Percentiles rank a stretch among this genome's conserved stretches.
phyloP scores from a whole-genome alignment of 2,797 vertebrate genomes.

The Sardinella longiceps region DNA sequence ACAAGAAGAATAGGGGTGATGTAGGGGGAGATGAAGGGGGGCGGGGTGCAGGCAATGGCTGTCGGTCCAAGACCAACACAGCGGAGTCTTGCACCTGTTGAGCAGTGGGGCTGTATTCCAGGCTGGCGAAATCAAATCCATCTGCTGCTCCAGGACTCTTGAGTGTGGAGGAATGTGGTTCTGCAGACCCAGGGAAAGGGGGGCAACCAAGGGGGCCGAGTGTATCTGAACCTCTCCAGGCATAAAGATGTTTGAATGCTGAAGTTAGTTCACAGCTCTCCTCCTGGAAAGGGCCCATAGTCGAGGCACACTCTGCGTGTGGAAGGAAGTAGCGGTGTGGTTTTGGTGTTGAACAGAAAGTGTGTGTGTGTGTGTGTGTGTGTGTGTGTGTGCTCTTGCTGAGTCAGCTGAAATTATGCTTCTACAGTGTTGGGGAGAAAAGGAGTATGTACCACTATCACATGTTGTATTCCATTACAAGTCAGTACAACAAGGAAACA shows the following conservation, averaged over 20 bases:
- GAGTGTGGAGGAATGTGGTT: constrained; percentile 29
- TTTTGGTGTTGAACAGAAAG: background rate
- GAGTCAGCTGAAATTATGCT: background rate
- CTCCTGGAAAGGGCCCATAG: background rate
- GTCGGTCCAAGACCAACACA: constrained; percentile 36
- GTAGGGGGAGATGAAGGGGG: background rate
- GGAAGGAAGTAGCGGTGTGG: background rate
- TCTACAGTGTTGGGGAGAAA: too few species aligned
- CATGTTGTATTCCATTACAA: too few species aligned
- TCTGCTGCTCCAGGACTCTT: constrained; percentile 20
- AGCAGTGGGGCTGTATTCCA: constrained; percentile 4
- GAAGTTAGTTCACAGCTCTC: background rate
- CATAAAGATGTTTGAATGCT: background rate
- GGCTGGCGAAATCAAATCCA: constrained; percentile 39
- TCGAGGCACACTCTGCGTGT: background rate
- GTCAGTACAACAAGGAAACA: too few species aligned
- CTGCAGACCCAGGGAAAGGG: background rate
- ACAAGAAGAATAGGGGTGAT: background rate
- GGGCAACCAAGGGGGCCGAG: background rate
- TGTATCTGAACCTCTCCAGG: background rate
- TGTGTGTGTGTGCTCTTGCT: background rate
- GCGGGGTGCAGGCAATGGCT: background rate
- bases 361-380: background rate
- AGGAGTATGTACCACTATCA: too few species aligned
- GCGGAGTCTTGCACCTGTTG: constrained; percentile 41